Base-by-base conservation (phyloP, 2,888 invertebrate genomes). In the Scaptodrosophila latifasciaeformis region DNA sequence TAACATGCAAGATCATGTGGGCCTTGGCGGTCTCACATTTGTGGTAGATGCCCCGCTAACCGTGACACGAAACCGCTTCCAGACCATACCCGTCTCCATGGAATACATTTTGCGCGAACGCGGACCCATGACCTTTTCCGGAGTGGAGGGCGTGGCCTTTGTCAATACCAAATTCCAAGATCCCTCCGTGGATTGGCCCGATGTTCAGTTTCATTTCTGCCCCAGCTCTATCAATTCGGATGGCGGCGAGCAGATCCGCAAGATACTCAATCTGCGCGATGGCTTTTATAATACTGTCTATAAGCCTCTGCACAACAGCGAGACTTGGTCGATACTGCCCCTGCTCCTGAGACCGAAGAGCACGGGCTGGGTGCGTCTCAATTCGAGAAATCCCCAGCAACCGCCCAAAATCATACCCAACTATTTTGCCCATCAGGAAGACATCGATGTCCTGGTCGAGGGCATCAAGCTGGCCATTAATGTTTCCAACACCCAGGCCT, bases 401-500 rank as follows among this genome's bases (percentile, higher is more conserved):
- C 91, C 93, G 59, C 97, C 97, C 0, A 90, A 92, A 10, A 92
- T 98, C 49, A 93, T 94, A 82, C 96, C 97, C 0, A 97, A 97
- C 84, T 98, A 98, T 84, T 93, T 98, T 81, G 91, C 94, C 0
- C 92, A 95, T 68, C 91, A 91, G 62, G 90, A 93, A 78, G 97
- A 98, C 75, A 88, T 96, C 10, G 88, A 91, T 65, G 90, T 92
- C 0, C 84, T 96, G 1, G 92, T 92, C 0, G 95, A 95, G 82
- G 96, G 95, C 1, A 94, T 95, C n/a, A 90, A 92, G 71, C 91
- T 96, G 54, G 95, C 94, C 0, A 89, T 95, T 82, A 91, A 92
- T 54, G 88, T 96, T 13, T 95, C 95, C 0, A 91, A 91, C 53
- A 92, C 94, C 0, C 89, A 91, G 1, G 92, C 95, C 0, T 95